Conservation (phyloP, 2,797 vertebrate species). For the Liparis tanakae region DNA sequence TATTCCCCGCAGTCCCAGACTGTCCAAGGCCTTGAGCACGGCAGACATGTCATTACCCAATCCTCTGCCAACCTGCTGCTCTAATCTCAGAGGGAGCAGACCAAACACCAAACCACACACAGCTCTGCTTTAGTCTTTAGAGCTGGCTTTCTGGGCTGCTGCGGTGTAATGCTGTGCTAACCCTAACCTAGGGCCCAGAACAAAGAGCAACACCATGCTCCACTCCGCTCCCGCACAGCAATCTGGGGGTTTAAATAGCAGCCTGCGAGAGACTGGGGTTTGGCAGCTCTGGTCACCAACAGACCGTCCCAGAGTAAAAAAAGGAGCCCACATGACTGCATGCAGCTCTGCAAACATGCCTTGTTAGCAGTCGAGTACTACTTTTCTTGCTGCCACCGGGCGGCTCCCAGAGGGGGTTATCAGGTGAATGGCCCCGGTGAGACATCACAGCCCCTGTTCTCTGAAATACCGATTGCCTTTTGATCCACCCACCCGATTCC, state of each 20-base stretch:
- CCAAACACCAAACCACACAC: constrained; percentile 79
- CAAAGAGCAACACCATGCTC: constrained; percentile 68
- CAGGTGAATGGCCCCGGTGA: constrained; percentile 69
- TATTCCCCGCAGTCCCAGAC: constrained; percentile 67
- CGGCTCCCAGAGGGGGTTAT: constrained; percentile 62
- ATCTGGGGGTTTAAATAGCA: constrained; percentile 79
- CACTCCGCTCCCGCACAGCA: constrained; percentile 56
- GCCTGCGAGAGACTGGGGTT: constrained; percentile 67
- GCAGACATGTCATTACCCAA: constrained; percentile 81
- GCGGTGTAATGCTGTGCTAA: constrained; percentile 67
- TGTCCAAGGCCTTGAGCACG: constrained; percentile 75
- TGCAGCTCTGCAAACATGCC: constrained; percentile 40
- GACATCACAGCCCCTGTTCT: constrained; percentile 53
- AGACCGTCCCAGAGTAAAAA: constrained; percentile 48
- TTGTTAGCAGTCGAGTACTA: constrained; percentile 32
- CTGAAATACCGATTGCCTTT: constrained; percentile 69
- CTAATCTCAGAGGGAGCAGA: constrained; percentile 78
- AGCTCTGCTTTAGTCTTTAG: constrained; percentile 74
- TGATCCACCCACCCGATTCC: constrained; percentile 71
- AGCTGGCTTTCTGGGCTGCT: constrained; percentile 52
- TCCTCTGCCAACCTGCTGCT: constrained; percentile 76
- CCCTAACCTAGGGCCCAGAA: constrained; percentile 65
- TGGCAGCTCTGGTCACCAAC: constrained; percentile 55
- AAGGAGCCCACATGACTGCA: constrained; percentile 46
- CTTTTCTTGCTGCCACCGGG: constrained; percentile 47